Percentiles rank a stretch among this genome's conserved stretches.
These are phyloP conservation scores for Ptychadena robeensis DNA, from an alignment of 2,797 vertebrate genomes.

Conservation along the genomic window DNA sequence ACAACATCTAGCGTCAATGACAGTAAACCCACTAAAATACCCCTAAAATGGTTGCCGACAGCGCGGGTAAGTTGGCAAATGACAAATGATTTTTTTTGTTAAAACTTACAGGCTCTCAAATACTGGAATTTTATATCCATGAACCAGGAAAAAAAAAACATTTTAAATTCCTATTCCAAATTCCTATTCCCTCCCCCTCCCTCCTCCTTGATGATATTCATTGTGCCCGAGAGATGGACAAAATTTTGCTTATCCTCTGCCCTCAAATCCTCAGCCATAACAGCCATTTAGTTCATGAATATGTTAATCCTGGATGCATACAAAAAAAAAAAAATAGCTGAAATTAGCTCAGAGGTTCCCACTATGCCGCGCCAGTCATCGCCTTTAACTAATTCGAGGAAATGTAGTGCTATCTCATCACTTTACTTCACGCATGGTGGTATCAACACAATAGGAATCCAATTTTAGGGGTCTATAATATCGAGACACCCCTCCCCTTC, in stretches of 20 bases:
- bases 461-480: conserved; percentile 64
- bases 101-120: conserved; percentile 62
- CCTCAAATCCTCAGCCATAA: conserved; percentile 72
- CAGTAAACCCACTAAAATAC: conserved; percentile 25
- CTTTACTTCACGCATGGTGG: conserved; percentile 61
- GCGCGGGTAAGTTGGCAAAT: conserved; percentile 23
- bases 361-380: conserved; percentile 63
- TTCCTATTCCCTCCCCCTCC: conserved; percentile 59
- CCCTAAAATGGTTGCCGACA: conserved; percentile 18
- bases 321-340: conserved; percentile 68
- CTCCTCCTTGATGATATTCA: conserved; percentile 64
- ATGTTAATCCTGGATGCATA: conserved; percentile 76
- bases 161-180: conserved; percentile 8
- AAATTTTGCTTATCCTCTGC: conserved; percentile 69
- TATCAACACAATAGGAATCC: conserved; percentile 64
- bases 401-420: conserved; percentile 34
- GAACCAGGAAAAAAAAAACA: conserved; percentile 62
- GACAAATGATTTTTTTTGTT: conserved; percentile 58
- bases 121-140: conserved; percentile 63
- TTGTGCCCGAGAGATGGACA: conserved; percentile 64
- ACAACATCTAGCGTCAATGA: conserved; percentile 19
- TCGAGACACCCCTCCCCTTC: background rate
- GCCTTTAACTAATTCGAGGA: conserved; percentile 66
- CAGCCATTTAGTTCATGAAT: conserved; percentile 77
- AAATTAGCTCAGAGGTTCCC: conserved; percentile 71